These are phyloP conservation scores for Dromas ardeola DNA, from an alignment of 2,113 vertebrate species.

Conservation along the genomic window DNA sequence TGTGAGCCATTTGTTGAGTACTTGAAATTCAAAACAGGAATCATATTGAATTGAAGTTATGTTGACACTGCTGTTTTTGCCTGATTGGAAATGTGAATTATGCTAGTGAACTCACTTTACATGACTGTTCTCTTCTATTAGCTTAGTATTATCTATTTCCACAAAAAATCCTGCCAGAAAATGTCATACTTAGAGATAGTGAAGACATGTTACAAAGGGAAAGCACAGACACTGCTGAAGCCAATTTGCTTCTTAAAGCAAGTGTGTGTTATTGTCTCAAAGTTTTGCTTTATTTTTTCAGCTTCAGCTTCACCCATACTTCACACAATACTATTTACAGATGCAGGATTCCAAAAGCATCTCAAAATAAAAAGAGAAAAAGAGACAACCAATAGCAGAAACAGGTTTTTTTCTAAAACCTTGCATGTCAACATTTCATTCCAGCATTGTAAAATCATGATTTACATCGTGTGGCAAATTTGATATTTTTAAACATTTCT, in stretches of 20 bases:
- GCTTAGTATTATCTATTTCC: neutral
- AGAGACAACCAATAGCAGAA: neutral
- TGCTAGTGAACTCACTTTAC: neutral
- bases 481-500: neutral
- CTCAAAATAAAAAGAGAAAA: neutral
- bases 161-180: neutral
- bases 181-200: neutral
- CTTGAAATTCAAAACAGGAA: conserved; percentile 25
- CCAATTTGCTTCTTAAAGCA: neutral
- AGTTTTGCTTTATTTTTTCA: neutral
- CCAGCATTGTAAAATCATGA: neutral
- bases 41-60: neutral
- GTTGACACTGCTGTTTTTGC: neutral
- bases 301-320: neutral
- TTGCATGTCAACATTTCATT: neutral
- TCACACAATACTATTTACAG: neutral
- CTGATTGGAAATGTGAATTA: conserved; percentile 18
- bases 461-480: neutral
- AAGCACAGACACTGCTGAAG: neutral
- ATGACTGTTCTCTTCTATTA: neutral
- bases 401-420: neutral
- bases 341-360: neutral
- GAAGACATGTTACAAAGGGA: neutral
- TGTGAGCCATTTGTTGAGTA: neutral
- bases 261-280: neutral